These are phyloP conservation scores for Thaumatotibia leucotreta DNA, from an alignment of 1,140 invertebrate genomes.

Conservation along the genomic window DNA sequence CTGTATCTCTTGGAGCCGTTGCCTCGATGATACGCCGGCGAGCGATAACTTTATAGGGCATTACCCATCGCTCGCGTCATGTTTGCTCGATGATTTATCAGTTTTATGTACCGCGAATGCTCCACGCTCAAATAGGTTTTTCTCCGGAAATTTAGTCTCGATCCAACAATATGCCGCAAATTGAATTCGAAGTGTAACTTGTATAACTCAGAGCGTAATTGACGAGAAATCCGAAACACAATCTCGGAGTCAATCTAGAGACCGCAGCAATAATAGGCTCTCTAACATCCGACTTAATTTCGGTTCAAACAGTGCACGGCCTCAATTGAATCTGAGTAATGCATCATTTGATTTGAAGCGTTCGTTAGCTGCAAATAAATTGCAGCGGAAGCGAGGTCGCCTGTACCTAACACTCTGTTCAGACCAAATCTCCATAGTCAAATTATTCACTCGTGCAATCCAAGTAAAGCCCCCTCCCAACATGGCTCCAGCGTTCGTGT, in stretches of 20 bases:
- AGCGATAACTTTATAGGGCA: slow-evolving; percentile 24
- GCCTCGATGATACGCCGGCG: slow-evolving; percentile 6
- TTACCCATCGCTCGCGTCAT: slow-evolving; percentile 23
- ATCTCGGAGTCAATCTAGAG: slow-evolving; percentile 28
- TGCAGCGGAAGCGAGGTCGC: slow-evolving; percentile 42
- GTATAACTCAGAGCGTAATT: slow-evolving; percentile 13
- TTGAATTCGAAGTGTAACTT: slow-evolving; percentile 19
- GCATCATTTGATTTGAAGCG: slow-evolving; percentile 46
- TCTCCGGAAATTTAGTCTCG: slow-evolving; percentile 1
- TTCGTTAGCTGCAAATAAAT: slow-evolving; percentile 53
- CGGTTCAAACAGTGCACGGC: background rate
- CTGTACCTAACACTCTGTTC: slow-evolving; percentile 29
- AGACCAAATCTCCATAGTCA: slow-evolving; percentile 63
- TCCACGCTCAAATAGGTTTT: slow-evolving; percentile 12
- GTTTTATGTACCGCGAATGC: slow-evolving; percentile 20
- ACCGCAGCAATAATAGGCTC: slow-evolving; percentile 43
- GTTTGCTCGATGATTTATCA: slow-evolving; percentile 24
- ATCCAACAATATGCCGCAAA: slow-evolving; percentile 6
- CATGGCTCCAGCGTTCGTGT: slow-evolving; percentile 47
- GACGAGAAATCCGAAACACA: slow-evolving; percentile 18
- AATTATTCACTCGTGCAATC: slow-evolving; percentile 71
- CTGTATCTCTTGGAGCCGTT: slow-evolving; percentile 15
- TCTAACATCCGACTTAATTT: slow-evolving; percentile 11
- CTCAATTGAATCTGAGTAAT: slow-evolving; percentile 43
- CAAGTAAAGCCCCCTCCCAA: slow-evolving; percentile 54